Evolutionary conservation across 1,140 invertebrate species (phyloP), one percentile per base, ranked within the genome.

Genomic region (Helicoverpa zea): DNA sequence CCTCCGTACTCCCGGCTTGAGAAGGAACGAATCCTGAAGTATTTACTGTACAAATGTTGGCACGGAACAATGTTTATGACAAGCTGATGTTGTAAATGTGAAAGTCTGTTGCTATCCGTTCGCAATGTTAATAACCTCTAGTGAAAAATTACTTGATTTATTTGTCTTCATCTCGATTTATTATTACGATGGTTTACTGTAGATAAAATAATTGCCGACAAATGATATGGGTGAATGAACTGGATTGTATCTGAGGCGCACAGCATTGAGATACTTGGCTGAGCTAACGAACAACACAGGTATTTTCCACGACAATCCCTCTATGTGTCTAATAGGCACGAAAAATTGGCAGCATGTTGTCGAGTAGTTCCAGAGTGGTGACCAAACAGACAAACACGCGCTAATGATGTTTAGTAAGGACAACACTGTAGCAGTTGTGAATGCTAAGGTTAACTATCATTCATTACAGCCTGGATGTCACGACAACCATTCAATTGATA

Each of bases 1-100:
- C 58, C 54, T 58, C 54, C 4, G 11, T 14, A 54, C 52, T 5
- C 52, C 14, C 52, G 52, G 4, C n/a, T 54, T 54, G 13, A 54
- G n/a, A 2, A 54, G 14, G 14, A n/a, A 59, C 23, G 29, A 0
- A 12, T 59, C 58, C 7, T 35, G 35, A 35, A 23, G 16, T 59
- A 59, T 59, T 23, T 18, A 10, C 23, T 59, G 9, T 18, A 23
- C 9, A 59, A 59, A 23, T 2, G 9, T 59, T 59, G 23, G 58
- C 23, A 59, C 23, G 9, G 12, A 59, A 59, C 58, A 29, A 16
- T 59, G 18, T 59, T 29, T 59, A 59, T 58, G 54, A 58, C 54
- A 16, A 58, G 9, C 54, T 58, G 54, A n/a, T 58, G 54, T 18
- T 18, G 54, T 18, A 59, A 59, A 59, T 59, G 58, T 59, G 58